These are phyloP conservation scores for Taxidea taxus DNA, from an alignment of 2,113 vertebrate species.

Conservation along the genomic window DNA sequence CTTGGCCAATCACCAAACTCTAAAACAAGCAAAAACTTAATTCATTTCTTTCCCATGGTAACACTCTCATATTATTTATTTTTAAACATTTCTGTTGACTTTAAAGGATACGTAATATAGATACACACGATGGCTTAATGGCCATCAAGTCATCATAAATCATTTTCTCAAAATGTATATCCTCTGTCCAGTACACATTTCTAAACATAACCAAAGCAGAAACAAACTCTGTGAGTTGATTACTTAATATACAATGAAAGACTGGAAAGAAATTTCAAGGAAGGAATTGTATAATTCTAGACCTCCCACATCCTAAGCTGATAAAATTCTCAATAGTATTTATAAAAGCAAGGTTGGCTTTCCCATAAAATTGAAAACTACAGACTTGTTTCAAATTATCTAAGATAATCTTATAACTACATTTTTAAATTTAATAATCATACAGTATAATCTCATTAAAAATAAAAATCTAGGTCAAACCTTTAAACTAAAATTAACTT, in stretches of 20 bases:
- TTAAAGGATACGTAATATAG: not conserved
- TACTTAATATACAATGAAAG: not conserved
- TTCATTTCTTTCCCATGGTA: not conserved
- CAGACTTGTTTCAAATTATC: not conserved
- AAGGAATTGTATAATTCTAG: not conserved
- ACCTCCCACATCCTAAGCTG: not conserved
- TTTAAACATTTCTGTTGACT: not conserved
- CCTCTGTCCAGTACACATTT: not conserved
- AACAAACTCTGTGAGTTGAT: not conserved
- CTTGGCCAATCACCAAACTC: not conserved
- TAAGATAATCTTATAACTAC: not conserved
- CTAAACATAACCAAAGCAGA: not conserved
- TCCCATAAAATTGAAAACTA: slow-evolving; percentile 4
- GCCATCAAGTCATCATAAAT: not conserved
- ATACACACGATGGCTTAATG: not conserved
- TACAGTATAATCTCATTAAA: not conserved
- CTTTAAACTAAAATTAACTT: slow-evolving; percentile 6
- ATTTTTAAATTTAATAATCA: not conserved
- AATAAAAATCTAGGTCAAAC: not conserved
- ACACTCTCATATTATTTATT: not conserved
- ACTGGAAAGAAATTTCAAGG: not conserved
- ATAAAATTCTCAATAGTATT: not conserved
- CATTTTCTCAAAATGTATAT: not conserved
- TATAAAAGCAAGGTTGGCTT: not conserved
- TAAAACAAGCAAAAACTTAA: not conserved